These are phyloP conservation scores for Centrocercus urophasianus DNA, from an alignment of 2,113 vertebrate species.

Conservation along the genomic window DNA sequence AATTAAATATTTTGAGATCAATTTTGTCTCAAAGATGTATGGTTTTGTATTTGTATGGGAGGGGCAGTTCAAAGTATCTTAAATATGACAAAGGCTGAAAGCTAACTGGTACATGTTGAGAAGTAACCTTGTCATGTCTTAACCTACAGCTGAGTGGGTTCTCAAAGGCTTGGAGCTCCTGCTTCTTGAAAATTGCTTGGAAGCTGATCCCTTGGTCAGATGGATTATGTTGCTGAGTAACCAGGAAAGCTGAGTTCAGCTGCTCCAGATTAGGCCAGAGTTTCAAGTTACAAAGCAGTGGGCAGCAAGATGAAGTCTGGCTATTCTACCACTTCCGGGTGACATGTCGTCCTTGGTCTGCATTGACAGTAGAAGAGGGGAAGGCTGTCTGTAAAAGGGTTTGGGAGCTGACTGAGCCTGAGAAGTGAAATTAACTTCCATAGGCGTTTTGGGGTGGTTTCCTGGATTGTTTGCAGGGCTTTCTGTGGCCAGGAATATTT, in stretches of 20 bases:
- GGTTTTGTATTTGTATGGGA: not conserved
- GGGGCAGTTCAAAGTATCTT: not conserved
- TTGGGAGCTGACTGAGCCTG: accelerated
- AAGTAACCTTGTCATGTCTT: not conserved
- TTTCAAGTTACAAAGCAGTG: slow-evolving; percentile 12
- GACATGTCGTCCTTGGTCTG: not conserved
- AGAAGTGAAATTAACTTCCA: not conserved
- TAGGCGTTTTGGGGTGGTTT: accelerated
- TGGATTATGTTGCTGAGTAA: slow-evolving; percentile 59
- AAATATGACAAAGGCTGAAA: not conserved
- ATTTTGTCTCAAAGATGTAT: not conserved
- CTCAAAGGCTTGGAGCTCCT: not conserved
- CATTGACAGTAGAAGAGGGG: not conserved
- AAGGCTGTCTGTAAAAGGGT: accelerated
- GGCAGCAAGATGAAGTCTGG: not conserved
- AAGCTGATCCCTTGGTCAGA: slow-evolving; percentile 36
- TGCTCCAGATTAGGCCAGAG: not conserved
- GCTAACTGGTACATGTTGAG: not conserved
- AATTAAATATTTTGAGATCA: not conserved
- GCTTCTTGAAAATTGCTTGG: not conserved
- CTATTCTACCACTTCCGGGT: not conserved
- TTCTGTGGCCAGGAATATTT: not conserved
- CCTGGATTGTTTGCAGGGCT: not conserved
- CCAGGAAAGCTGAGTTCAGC: not conserved
- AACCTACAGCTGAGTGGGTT: not conserved